These are phyloP conservation scores for Pollenia labialis DNA, from an alignment of 2,888 invertebrate genomes.

Conservation along the genomic window DNA sequence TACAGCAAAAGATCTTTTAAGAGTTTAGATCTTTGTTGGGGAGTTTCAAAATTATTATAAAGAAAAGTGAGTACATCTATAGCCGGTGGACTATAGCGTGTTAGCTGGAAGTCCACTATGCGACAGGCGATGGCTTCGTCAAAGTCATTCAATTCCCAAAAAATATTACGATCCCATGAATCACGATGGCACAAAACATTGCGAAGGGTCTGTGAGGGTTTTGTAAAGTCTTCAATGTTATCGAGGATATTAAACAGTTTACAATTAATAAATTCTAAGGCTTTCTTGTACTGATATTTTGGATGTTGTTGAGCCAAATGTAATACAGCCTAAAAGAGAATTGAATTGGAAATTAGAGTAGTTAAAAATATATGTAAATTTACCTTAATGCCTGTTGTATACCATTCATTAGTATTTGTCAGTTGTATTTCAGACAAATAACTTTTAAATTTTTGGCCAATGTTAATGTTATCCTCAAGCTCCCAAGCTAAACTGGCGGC, in stretches of 20 bases:
- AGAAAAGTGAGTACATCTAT: slow-evolving; percentile 85
- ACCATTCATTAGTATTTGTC: slow-evolving; percentile 78
- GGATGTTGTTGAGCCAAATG: slow-evolving; percentile 78
- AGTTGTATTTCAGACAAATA: slow-evolving; percentile 76
- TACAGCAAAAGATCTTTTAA: slow-evolving; percentile 82
- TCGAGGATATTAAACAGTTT: slow-evolving; percentile 76
- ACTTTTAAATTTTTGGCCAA: slow-evolving; percentile 75
- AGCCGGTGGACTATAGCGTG: slow-evolving; percentile 86
- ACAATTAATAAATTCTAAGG: slow-evolving; percentile 76
- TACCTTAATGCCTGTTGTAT: slow-evolving; percentile 78
- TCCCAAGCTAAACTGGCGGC: slow-evolving; percentile 81
- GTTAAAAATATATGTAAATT: background rate
- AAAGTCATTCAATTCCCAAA: slow-evolving; percentile 78
- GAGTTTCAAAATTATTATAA: slow-evolving; percentile 83
- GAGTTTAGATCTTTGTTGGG: slow-evolving; percentile 80
- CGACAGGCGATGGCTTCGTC: slow-evolving; percentile 82
- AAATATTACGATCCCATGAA: slow-evolving; percentile 83
- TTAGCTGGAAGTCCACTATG: slow-evolving; percentile 86
- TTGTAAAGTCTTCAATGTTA: slow-evolving; percentile 75
- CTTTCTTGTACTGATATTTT: slow-evolving; percentile 76
- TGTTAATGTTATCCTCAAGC: slow-evolving; percentile 75
- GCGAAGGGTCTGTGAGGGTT: slow-evolving; percentile 80
- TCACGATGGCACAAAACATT: slow-evolving; percentile 85
- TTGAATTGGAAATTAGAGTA: background rate
- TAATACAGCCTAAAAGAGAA: slow-evolving; percentile 76